Evolutionary conservation across 2,888 invertebrate genomes (phyloP).

Genomic region (Rapana venosa): DNA sequence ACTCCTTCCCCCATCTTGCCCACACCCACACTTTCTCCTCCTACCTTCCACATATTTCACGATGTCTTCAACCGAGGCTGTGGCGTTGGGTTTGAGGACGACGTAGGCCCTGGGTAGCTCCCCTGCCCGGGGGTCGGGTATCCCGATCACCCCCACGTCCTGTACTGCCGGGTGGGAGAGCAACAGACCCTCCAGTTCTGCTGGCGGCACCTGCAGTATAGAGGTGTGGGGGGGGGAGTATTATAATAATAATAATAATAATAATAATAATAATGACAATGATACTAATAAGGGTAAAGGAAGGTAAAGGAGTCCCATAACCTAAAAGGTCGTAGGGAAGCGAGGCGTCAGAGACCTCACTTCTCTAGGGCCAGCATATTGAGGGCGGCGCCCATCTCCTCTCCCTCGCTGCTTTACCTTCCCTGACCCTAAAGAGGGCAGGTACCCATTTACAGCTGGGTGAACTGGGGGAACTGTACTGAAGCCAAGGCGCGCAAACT

Average conservation of each 20-base stretch:
- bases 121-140: conserved; percentile 81
- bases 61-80: conserved; percentile 81
- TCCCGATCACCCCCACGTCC: conserved; percentile 90
- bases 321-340: no score
- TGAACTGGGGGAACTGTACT: no score
- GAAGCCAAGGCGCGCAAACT: no score
- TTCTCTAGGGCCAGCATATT: no score
- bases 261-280: no score
- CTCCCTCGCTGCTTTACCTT: no score
- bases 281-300: no score
- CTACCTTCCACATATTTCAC: conserved; percentile 69
- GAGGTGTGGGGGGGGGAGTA: background rate
- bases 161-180: conserved; percentile 85
- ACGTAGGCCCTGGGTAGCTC: conserved; percentile 89
- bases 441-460: no score
- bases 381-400: no score
- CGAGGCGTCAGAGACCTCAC: no score
- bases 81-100: conserved; percentile 80
- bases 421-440: no score
- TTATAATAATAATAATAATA: background rate
- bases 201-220: conserved; percentile 86
- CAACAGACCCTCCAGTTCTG: conserved; percentile 90
- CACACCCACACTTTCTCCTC: background rate
- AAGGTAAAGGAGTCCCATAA: no score
- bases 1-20: background rate